Evolutionary conservation across 2,113 vertebrate species (phyloP).

Genomic region (Oryzias javanicus): DNA sequence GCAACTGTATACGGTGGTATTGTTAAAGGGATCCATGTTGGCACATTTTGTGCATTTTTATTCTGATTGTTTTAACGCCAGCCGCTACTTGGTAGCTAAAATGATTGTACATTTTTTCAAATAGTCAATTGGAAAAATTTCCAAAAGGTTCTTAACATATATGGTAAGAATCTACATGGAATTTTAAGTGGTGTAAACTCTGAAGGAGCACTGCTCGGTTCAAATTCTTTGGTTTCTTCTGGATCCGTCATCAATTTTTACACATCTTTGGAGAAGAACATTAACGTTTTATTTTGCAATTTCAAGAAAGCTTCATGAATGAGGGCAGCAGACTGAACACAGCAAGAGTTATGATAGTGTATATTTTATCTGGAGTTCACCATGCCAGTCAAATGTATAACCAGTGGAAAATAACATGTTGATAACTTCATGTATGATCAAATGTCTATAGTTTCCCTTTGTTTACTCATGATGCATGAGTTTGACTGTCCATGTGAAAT

Average conservation of each 20-base stretch:
- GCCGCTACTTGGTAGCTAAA: too few species aligned
- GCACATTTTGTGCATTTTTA: too few species aligned
- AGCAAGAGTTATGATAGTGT: conserved; percentile 33
- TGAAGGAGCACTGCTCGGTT: conserved; percentile 22
- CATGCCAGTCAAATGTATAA: conserved; percentile 65
- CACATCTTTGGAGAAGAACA: conserved; percentile 82
- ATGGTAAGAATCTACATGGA: too few species aligned
- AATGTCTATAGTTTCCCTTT: conserved; percentile 76
- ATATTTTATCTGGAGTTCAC: conserved; percentile 25
- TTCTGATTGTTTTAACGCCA: too few species aligned
- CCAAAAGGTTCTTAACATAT: too few species aligned
- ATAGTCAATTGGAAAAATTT: too few species aligned
- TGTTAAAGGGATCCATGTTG: too few species aligned
- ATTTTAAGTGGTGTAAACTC: background rate
- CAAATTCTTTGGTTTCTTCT: conserved; percentile 31
- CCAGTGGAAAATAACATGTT: conserved; percentile 70
- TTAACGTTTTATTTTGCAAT: conserved; percentile 18
- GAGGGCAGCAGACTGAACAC: conserved; percentile 46
- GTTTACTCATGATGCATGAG: conserved; percentile 75
- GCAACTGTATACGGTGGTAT: background rate
- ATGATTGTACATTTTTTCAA: too few species aligned
- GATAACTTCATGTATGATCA: conserved; percentile 86
- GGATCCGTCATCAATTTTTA: conserved; percentile 54
- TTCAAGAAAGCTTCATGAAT: conserved; percentile 33
- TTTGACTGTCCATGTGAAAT: conserved; percentile 79